Base-by-base conservation (phyloP, 1,140 invertebrate species). In the Euura lappo region DNA sequence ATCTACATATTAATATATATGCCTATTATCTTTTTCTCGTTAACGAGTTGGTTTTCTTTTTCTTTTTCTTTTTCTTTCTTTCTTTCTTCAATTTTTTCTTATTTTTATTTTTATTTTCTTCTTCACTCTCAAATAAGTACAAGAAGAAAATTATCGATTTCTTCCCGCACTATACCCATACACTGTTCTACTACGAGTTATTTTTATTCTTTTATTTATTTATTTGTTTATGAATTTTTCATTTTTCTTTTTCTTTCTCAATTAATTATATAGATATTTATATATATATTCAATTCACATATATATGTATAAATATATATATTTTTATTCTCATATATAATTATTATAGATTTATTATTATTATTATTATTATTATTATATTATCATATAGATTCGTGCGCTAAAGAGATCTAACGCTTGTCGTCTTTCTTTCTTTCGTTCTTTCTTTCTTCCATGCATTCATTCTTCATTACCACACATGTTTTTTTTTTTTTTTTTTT, bases 1-100 rank as follows among this genome's bases (percentile, higher is more conserved):
- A 87, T 87, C 85, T 87, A 86, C 85, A 87, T 84, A 83, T 83
- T 76, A 79, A 83, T 84, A 76, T 75, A 80, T 80, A 79, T 78
- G 79, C 28, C 28, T 28, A 28, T 28, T 28, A 28, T 28, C 28
- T 28, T 28, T 28, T 28, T 28, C 28, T 28, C 28, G 28, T 28
- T 28, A 28, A 28, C 28, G 28, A 28, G 28, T 28, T 28, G 28
- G 28, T 28, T 28, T 28, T 28, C 28, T 28, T 28, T 28, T 28
- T 28, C 28, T 28, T 28, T 28, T n/a, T n/a, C n/a, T n/a, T n/a
- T n/a, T n/a, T n/a, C n/a, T n/a, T n/a, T n/a, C 28, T 28, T 28
- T 28, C 28, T 28, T 28, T 28, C 28, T 28, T 28, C 28, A 28
- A 28, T 28, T 28, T 28, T 28, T 28, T 28, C 28, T 80, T 78